A percentile compares a stretch with the other conserved stretches of the same genome.
Conservation (phyloP, 2,113 vertebrate genomes). For the Xiphophorus couchianus region DNA sequence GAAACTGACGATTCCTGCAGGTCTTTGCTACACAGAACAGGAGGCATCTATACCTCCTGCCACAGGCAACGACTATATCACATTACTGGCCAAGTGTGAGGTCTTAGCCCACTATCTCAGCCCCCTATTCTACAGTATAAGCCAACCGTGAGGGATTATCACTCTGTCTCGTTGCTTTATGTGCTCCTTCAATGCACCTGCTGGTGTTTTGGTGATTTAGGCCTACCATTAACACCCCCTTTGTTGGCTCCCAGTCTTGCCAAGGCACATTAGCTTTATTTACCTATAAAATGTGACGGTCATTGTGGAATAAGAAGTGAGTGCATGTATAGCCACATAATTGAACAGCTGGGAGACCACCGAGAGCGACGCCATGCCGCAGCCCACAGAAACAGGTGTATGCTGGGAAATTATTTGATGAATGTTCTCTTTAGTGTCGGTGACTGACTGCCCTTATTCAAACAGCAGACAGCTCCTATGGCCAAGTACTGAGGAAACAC, state of each 20-base stretch:
- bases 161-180: slow-evolving; percentile 31
- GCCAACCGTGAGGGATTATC: slow-evolving; percentile 10
- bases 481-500: slow-evolving; percentile 64
- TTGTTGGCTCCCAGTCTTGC: slow-evolving; percentile 13
- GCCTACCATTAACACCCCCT: slow-evolving; percentile 15
- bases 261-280: slow-evolving; percentile 48
- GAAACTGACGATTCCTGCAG: slow-evolving; percentile 42
- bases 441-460: slow-evolving; percentile 80
- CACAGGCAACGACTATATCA: slow-evolving; percentile 27
- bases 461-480: slow-evolving; percentile 72
- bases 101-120: slow-evolving; percentile 9
- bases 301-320: slow-evolving; percentile 48
- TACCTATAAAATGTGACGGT: slow-evolving; percentile 50
- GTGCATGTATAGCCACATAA: slow-evolving; percentile 24
- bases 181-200: slow-evolving; percentile 13
- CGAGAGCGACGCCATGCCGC: slow-evolving; percentile 68
- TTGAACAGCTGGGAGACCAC: slow-evolving; percentile 59
- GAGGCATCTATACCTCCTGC: slow-evolving; percentile 31
- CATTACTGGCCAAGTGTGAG: slow-evolving; percentile 25
- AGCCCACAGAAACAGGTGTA: slow-evolving; percentile 78
- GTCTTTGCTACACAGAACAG: slow-evolving; percentile 43
- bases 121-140: slow-evolving; percentile 2
- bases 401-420: slow-evolving; percentile 72
- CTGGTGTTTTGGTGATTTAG: slow-evolving; percentile 29
- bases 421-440: slow-evolving; percentile 77